Base-by-base conservation (phyloP, 2,888 invertebrate species). In the Drosophila affinis region DNA sequence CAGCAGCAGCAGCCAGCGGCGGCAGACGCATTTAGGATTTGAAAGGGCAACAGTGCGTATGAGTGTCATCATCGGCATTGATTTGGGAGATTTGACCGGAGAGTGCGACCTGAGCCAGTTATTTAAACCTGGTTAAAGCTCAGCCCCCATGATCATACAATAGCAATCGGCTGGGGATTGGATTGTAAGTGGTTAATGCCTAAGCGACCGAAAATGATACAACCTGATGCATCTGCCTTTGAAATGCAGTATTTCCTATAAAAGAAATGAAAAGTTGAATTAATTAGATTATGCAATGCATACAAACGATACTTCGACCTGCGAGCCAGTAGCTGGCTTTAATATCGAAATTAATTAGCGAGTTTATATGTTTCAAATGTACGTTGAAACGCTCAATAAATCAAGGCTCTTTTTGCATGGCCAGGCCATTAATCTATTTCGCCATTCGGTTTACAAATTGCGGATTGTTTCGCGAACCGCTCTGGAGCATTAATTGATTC, bases 21-120 rank as follows among this genome's bases (percentile, higher is more conserved):
- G 65, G 62, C 60, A 54, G 44, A 62, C 51, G 14, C n/a, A 39
- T 39, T 39, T n/a, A 14, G 39, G 39, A 39, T 39, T 69, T 59
- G 70, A 60, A 61, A 61, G 60, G 85, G 85, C 85, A 85, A 87
- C 85, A 85, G 85, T 87, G 85, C 85, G 85, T 85, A 88, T 87
- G 85, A 85, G 89, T 88, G 85, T 81, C 79, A 81, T 84, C 87
- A 79, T 58, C 76, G 68, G 81, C 75, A 64, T 78, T 85, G 86
- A 82, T 79, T 86, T 70, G 86, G 74, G 62, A 63, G 61, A 34
- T 49, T 46, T 56, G 64, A 49, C 32, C 51, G 62, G 53, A 60
- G 48, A 17, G 39, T 53, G 3, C 39, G n/a, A 57, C 48, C 60
- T 29, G 48, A 69, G 54, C 29, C 39, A 32, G 67, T 68, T 70